Evolutionary conservation across 2,888 invertebrate species (phyloP), one percentile per base, ranked within the genome.

Genomic region (Pogonocherus hispidulus): DNA sequence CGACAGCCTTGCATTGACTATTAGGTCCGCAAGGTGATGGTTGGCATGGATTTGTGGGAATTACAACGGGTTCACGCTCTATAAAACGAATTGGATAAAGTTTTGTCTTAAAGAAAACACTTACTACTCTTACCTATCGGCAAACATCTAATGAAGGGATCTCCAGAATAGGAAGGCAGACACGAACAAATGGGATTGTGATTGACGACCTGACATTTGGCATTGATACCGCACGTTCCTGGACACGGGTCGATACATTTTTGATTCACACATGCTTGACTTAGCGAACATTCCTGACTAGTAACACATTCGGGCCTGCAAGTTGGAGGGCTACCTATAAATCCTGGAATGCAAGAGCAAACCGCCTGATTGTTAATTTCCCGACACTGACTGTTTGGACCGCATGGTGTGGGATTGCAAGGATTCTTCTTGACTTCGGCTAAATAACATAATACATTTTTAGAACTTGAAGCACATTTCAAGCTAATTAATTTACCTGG

Each of bases 1-100:
- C 90, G 9, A 88, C 85, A 71, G 91, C 88, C 80, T 90, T 90
- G 79, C 94, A 94, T 79, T 92, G 88, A 0, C 94, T 89, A 82
- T 93, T 91, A 0, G 93, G 90, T n/a, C 94, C 95, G 82, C 95
- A 95, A 0, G 94, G 94, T 37, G 92, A 92, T 59, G 94, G 93
- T 63, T 87, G 85, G 79, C 94, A 94, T n/a, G 93, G 92, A 79
- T 93, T 90, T 27, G 87, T 83, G 23, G 86, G 85, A 59, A 76
- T 68, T 75, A 87, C 79, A 66, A 84, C 75, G 76, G 86, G 84
- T 63, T 76, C 75, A 71, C 79, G 79, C 54, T 74, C 76, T 74
- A 49, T n/a, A 65, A 69, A 63, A 59, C 52, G 9, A 35, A 51
- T 44, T 8, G 46, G 18, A 18, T 55, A 19, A 23, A 18, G 4